phyloP scores from a whole-genome alignment of 1,140 invertebrate species.

The Spodoptera frugiperda region DNA sequence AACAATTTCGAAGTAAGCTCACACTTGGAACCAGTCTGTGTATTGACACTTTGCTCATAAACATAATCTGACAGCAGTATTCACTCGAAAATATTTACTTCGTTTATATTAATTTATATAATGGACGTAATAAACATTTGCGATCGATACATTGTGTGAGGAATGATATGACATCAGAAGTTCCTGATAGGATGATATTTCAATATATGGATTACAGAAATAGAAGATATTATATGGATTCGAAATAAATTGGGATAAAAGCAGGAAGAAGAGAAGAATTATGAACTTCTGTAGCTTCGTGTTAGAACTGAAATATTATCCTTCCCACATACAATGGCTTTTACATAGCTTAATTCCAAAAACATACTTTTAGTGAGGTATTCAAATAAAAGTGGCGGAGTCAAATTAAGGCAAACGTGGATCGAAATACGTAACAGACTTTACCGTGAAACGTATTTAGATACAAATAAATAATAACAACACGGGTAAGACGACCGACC shows the following conservation, averaged over 20 bases:
- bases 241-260: too few relatives aligned
- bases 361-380: slow-evolving; percentile 24
- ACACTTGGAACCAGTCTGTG: slow-evolving; percentile 7
- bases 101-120: not conserved
- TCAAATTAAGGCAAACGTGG: slow-evolving; percentile 9
- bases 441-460: not conserved
- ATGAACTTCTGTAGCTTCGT: not conserved
- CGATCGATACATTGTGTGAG: not conserved
- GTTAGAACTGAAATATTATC: not conserved
- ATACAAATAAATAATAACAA: slow-evolving; percentile 25
- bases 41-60: not conserved
- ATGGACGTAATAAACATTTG: not conserved
- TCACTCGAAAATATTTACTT: not conserved
- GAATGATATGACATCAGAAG: too few relatives aligned
- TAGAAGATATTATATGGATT: too few relatives aligned
- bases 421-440: not conserved
- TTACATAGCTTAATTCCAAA: not conserved
- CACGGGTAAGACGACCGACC: slow-evolving; percentile 14
- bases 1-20: slow-evolving; percentile 24
- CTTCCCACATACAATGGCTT: not conserved
- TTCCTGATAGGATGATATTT: too few relatives aligned
- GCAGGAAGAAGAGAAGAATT: too few relatives aligned
- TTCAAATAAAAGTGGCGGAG: slow-evolving; percentile 18
- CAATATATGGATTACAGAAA: too few relatives aligned
- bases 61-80: not conserved